A percentile compares a stretch with the other conserved stretches of the same genome.
phyloP scores from a whole-genome alignment of 2,113 vertebrate species.

The Sylvietta virens region DNA sequence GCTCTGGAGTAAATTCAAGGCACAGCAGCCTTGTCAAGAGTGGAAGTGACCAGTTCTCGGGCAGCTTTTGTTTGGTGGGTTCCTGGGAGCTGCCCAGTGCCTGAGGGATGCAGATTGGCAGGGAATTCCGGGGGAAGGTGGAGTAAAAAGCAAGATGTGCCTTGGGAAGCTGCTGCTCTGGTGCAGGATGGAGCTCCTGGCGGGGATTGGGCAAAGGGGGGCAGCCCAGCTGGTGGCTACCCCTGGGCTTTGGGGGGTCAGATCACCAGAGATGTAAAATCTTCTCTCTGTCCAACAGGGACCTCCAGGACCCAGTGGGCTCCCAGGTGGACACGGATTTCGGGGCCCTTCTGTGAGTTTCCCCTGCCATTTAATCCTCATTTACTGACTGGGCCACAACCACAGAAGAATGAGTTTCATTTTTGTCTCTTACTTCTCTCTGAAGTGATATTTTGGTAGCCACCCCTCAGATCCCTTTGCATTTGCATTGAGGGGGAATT shows the following conservation, averaged over 20 bases:
- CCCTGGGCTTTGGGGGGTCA: background rate
- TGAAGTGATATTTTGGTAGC: background rate
- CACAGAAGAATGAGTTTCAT: background rate
- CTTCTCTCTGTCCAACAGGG: slow-evolving; percentile 74
- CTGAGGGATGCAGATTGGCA: background rate
- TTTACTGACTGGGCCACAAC: background rate
- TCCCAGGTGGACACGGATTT: slow-evolving; percentile 85
- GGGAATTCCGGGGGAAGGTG: rapidly evolving
- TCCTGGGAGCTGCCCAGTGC: background rate
- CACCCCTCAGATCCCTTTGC: background rate
- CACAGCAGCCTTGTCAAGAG: background rate
- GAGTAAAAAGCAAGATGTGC: background rate
- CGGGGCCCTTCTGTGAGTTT: slow-evolving; percentile 85
- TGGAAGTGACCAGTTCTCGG: background rate
- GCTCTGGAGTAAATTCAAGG: background rate
- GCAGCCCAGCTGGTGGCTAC: background rate
- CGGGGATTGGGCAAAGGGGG: rapidly evolving
- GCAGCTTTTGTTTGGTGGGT: background rate
- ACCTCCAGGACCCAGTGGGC: slow-evolving; percentile 86
- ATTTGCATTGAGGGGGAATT: background rate
- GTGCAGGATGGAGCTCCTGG: rapidly evolving
- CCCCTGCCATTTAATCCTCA: background rate
- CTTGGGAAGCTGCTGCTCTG: background rate
- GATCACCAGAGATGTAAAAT: background rate
- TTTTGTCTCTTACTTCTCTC: background rate